A percentile compares a stretch with the other conserved stretches of the same genome.
Conservation (phyloP, 1,140 invertebrate genomes). For the Callitettix versicolor region DNA sequence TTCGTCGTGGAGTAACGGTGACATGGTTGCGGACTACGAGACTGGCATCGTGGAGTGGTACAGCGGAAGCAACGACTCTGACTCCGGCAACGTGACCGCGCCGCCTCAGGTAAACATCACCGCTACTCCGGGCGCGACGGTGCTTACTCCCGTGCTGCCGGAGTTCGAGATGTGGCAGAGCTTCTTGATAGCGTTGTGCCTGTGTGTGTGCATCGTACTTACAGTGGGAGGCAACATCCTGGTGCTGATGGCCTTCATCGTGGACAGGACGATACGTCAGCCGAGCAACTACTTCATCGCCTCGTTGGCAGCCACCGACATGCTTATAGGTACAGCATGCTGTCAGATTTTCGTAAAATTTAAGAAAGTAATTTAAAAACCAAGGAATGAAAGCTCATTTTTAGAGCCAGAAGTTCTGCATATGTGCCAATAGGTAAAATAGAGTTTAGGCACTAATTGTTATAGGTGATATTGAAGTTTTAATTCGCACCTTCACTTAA, state of each 20-base stretch:
- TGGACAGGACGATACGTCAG: conserved; percentile 93
- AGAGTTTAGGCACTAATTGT: too few species aligned
- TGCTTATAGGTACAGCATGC: conserved; percentile 93
- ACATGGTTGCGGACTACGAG: conserved; percentile 12
- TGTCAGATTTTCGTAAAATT: too few species aligned
- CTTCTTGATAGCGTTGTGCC: conserved; percentile 79
- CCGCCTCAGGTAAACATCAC: conserved; percentile 7
- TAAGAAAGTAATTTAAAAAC: too few species aligned
- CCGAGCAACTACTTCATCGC: conserved; percentile 99
- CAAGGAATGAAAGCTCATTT: too few species aligned
- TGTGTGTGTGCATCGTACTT: conserved; percentile 79
- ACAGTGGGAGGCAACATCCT: conserved; percentile 94
- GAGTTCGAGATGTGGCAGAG: conserved; percentile 87
- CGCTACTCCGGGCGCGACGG: conserved; percentile 25
- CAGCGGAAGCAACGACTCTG: not conserved
- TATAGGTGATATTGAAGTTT: too few species aligned
- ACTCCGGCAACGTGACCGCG: conserved; percentile 15
- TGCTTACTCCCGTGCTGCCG: conserved; percentile 51
- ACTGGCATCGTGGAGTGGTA: not conserved
- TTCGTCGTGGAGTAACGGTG: conserved; percentile 14
- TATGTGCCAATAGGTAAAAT: too few species aligned
- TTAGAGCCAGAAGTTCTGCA: too few species aligned
- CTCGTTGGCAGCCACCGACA: conserved; percentile 93
- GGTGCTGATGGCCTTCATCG: conserved; percentile 90
- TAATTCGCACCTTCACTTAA: too few species aligned